These are phyloP conservation scores for Mus caroli DNA, from an alignment of 2,797 vertebrate genomes.

Conservation along the genomic window DNA sequence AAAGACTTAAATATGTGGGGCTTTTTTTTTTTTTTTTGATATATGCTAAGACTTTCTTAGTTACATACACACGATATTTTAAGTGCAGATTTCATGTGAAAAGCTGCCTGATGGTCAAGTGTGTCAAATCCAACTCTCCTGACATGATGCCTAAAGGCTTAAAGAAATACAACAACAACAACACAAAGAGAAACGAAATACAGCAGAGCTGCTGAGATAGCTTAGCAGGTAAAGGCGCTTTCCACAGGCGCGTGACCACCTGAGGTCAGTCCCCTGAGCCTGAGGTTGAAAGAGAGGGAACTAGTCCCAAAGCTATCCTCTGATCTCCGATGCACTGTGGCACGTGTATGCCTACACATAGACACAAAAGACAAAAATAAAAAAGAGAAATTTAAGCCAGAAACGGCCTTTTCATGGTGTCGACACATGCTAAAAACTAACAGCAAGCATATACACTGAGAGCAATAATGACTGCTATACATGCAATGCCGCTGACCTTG, in stretches of 20 bases:
- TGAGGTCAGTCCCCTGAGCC: background rate
- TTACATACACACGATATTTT: slow-evolving; percentile 7
- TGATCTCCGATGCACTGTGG: background rate
- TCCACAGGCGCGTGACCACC: background rate
- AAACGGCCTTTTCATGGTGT: background rate
- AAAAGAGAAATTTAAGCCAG: too few species aligned
- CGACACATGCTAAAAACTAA: background rate
- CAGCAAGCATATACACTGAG: background rate
- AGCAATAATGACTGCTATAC: background rate
- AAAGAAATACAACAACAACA: background rate
- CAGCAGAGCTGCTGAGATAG: background rate
- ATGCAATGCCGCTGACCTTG: background rate
- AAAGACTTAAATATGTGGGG: slow-evolving; percentile 19
- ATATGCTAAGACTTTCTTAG: background rate
- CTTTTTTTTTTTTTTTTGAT: slow-evolving; percentile 52
- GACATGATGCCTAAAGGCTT: slow-evolving; percentile 1
- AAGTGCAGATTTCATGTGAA: slow-evolving; percentile 5
- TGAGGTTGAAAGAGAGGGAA: too few species aligned
- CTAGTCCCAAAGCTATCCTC: background rate
- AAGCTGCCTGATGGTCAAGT: background rate
- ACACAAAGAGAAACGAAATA: background rate
- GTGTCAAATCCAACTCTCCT: slow-evolving; percentile 19
- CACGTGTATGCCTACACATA: background rate
- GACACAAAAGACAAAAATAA: too few species aligned
- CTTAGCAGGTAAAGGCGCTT: background rate